Evolutionary conservation across 2,113 vertebrate species (phyloP).

Genomic region (Pao palembangensis): DNA sequence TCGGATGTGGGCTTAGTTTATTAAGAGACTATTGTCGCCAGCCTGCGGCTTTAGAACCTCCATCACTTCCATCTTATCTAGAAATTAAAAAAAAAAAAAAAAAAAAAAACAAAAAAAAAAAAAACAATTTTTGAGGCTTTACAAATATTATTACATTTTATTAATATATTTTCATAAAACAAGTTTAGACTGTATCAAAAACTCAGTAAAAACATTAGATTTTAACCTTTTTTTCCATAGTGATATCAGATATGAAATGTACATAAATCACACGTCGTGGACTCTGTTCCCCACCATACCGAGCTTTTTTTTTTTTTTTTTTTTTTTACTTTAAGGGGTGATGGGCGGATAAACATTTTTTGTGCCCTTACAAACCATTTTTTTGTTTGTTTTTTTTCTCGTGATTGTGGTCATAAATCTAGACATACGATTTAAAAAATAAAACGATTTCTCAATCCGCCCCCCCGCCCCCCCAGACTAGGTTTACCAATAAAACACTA

Average conservation of each 20-base stretch:
- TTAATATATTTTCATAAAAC: slow-evolving; percentile 78
- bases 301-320: slow-evolving; percentile 31
- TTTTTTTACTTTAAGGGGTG: slow-evolving; percentile 20
- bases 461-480: slow-evolving; percentile 34
- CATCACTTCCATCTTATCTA: slow-evolving; percentile 2
- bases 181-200: slow-evolving; percentile 79
- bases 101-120: slow-evolving; percentile 29
- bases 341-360: slow-evolving; percentile 54
- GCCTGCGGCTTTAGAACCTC: slow-evolving; percentile 15
- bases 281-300: slow-evolving; percentile 56
- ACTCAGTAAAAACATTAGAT: slow-evolving; percentile 78
- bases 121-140: slow-evolving; percentile 63
- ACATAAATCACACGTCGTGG: slow-evolving; percentile 72
- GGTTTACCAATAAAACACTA: slow-evolving; percentile 69
- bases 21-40: slow-evolving; percentile 26
- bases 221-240: slow-evolving; percentile 68
- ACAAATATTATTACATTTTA: slow-evolving; percentile 78
- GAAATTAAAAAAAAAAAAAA: slow-evolving; percentile 14
- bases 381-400: slow-evolving; percentile 28
- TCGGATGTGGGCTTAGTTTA: slow-evolving; percentile 14
- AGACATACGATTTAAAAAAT: slow-evolving; percentile 73
- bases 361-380: slow-evolving; percentile 61
- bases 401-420: slow-evolving; percentile 67
- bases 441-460: slow-evolving; percentile 57
- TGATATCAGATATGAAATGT: slow-evolving; percentile 73